Percentiles rank a stretch among this genome's conserved stretches.
Evolutionary conservation across 2,113 vertebrate genomes (phyloP).

Genomic region (Phalacrocorax pelagicus): DNA sequence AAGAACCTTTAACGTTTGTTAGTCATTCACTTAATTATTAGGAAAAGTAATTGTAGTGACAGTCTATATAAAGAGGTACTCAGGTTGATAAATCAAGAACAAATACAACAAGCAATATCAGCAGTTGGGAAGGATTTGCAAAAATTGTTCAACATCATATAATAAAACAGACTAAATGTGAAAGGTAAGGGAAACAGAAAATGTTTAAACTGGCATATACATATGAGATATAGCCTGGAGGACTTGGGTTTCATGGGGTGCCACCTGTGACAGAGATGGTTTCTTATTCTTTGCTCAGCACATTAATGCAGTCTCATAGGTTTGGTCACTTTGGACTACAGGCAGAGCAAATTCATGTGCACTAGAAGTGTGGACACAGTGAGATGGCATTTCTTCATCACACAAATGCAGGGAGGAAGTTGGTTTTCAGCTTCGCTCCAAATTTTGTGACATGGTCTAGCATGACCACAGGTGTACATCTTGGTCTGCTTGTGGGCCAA

Average conservation of each 20-base stretch:
- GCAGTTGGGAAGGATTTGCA: neutral
- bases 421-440: neutral
- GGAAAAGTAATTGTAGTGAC: neutral
- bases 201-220: neutral
- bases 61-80: neutral
- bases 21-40: neutral
- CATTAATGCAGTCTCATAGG: neutral
- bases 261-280: neutral
- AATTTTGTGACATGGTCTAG: neutral
- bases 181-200: neutral
- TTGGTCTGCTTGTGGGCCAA: neutral
- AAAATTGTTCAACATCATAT: neutral
- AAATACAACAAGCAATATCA: neutral
- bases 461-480: neutral
- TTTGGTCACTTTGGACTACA: neutral
- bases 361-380: neutral
- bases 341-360: neutral
- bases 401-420: neutral
- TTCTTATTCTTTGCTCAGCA: neutral
- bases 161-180: neutral
- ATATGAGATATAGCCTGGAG: neutral
- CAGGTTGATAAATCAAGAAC: neutral
- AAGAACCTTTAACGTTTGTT: neutral
- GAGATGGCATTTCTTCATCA: neutral
- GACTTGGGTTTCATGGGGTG: neutral